phyloP scores from a whole-genome alignment of 2,113 vertebrate species.

The Phodopus roborovskii region DNA sequence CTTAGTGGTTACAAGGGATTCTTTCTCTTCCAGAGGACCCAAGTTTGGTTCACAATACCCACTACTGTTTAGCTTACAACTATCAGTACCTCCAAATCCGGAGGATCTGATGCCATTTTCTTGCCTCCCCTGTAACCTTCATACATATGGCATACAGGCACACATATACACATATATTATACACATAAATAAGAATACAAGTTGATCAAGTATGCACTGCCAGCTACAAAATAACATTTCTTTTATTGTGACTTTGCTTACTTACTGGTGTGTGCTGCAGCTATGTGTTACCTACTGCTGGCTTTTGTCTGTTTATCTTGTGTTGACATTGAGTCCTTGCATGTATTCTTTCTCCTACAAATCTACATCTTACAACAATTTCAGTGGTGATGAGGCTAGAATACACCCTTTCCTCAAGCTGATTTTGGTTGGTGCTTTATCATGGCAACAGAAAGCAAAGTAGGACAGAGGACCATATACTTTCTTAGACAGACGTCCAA shows the following conservation, averaged over 20 bases:
- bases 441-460: background rate
- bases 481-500: background rate
- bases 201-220: background rate
- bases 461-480: background rate
- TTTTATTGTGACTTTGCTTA: background rate
- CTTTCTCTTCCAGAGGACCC: background rate
- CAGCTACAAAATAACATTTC: background rate
- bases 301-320: too few relatives aligned
- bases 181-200: background rate
- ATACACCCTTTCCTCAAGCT: background rate
- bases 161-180: background rate
- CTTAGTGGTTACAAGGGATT: background rate
- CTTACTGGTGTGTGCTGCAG: too few relatives aligned
- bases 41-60: background rate
- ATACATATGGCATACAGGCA: background rate
- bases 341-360: too few relatives aligned
- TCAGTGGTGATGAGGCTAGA: too few relatives aligned
- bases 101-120: background rate
- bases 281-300: too few relatives aligned
- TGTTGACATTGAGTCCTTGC: too few relatives aligned
- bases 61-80: background rate
- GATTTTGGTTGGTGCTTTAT: background rate
- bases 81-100: background rate
- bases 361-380: too few relatives aligned
- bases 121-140: background rate